phyloP scores from a whole-genome alignment of 1,140 invertebrate genomes.

The Melanaphis sacchari region DNA sequence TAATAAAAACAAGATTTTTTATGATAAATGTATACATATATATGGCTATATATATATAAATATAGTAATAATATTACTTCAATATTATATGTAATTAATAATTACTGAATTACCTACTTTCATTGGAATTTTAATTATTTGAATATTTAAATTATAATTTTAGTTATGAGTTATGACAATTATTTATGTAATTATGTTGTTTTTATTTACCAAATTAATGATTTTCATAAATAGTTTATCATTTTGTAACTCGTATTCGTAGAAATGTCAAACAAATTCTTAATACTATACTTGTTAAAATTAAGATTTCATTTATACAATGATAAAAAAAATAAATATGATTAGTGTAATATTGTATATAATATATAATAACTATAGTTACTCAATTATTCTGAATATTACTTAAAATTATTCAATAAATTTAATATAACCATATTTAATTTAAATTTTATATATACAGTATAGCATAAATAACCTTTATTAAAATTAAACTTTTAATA shows the following conservation, averaged over 20 bases:
- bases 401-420: too few relatives aligned
- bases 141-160: neutral
- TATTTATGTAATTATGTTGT: neutral
- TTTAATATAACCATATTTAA: too few relatives aligned
- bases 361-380: too few relatives aligned
- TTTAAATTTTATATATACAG: too few relatives aligned
- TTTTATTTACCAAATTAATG: neutral
- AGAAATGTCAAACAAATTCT: neutral
- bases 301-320: neutral
- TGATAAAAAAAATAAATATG: too few relatives aligned
- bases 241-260: neutral
- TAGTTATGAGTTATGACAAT: too few relatives aligned
- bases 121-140: neutral
- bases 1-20: neutral
- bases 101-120: neutral
- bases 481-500: neutral
- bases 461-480: neutral
- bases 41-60: too few relatives aligned
- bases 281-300: neutral
- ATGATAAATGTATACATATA: neutral
- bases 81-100: neutral
- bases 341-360: too few relatives aligned
- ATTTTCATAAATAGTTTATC: neutral
- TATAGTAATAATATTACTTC: neutral
- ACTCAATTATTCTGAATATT: too few relatives aligned